Evolutionary conservation across 2,113 vertebrate genomes (phyloP), one percentile per base, ranked within the genome.

Genomic region (Paradisaea rubra): DNA sequence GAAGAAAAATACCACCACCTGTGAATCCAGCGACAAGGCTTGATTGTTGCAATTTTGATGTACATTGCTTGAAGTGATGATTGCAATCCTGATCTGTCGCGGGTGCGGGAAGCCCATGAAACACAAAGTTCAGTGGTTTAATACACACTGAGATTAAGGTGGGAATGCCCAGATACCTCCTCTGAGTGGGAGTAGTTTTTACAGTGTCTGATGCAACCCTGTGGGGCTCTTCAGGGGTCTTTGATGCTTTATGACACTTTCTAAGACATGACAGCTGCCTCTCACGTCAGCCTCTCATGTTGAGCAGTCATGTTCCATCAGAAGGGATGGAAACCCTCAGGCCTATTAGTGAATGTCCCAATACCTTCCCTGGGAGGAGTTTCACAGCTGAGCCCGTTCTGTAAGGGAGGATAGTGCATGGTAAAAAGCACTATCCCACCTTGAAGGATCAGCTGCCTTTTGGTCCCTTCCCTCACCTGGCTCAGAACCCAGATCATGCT

Each of bases 91-190:
- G 37, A 60, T 27, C 14, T 18, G 19, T 13, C 3, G 5, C 0
- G 0, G 7, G 21, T 37, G 15, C 53, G 19, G 22, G 22, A 60
- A 77, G 37, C 31, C 37, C 3, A 0, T 17, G 37, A 68, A 60
- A 77, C 17, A 44, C 0, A 1, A 52, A 52, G 44, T 45, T 72
- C 37, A 21, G 4, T 15, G 28, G 13, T 20, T 59, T 52, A 59
- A 74, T 30, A 44, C 6, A 68, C 11, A 13, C 24, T 39, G 60
- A 81, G 13, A 14, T 45, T 60, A n/a, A 52, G 16, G 17, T 52
- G 52, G 28, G 28, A 74, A 53, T 39, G 23, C 17, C 61, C 24
- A 53, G 52, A 28, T 20, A 66, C 19, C 15, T 39, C 3, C 8
- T 6, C 19, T 53, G 19, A 44, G 23, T 4, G 3, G 9, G 5